A percentile compares a stretch with the other conserved stretches of the same genome.
Evolutionary conservation across 2,113 vertebrate genomes (phyloP).

Genomic region (Crotalus viridis): DNA sequence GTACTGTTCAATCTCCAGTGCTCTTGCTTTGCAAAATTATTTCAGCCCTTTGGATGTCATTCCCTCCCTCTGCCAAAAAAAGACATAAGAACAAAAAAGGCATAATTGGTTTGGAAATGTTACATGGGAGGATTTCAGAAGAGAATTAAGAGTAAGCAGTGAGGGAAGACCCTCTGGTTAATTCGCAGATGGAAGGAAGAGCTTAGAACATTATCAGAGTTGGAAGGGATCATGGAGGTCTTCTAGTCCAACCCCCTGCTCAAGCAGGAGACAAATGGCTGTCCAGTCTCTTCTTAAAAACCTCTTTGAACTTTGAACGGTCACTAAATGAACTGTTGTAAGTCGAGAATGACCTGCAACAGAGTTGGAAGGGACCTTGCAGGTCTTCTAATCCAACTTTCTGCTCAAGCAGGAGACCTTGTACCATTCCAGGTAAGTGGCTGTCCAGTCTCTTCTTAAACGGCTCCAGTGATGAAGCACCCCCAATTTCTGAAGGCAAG

Average conservation of each 20-base stretch:
- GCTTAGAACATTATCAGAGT: not conserved
- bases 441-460: too few species aligned
- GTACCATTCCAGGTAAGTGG: too few species aligned
- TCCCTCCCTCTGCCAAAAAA: not conserved
- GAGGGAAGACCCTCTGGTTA: not conserved
- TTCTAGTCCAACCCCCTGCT: not conserved
- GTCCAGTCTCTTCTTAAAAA: too few species aligned
- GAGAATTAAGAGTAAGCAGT: not conserved
- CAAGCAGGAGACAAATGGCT: too few species aligned
- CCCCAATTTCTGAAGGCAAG: too few species aligned
- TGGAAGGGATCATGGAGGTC: not conserved
- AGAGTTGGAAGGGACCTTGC: not conserved
- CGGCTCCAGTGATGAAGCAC: too few species aligned
- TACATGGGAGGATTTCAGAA: not conserved
- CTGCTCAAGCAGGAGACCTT: not conserved
- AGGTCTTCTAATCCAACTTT: not conserved
- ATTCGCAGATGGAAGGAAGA: not conserved
- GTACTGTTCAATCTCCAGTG: not conserved
- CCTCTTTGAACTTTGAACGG: too few species aligned
- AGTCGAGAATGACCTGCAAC: not conserved
- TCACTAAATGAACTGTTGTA: too few species aligned
- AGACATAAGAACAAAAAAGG: not conserved
- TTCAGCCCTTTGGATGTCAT: not conserved
- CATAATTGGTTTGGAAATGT: not conserved
- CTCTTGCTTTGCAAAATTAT: not conserved